Evolutionary conservation across 2,888 invertebrate species (phyloP).

Genomic region (Alsophila aescularia): DNA sequence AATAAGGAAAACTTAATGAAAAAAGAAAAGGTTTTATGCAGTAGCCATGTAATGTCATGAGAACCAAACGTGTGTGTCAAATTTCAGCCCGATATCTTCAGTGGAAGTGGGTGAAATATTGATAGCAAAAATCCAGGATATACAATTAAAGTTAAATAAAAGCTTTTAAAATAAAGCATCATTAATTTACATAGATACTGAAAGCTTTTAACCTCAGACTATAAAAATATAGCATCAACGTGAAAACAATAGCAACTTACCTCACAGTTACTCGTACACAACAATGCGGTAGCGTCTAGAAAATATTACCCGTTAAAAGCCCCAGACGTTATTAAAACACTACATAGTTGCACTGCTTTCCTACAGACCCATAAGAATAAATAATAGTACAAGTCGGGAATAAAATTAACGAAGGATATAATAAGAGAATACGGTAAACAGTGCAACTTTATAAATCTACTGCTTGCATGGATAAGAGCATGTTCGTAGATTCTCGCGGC

Average conservation of each 20-base stretch:
- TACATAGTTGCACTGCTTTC: constrained; percentile 7
- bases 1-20: no score
- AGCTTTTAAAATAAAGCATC: no score
- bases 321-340: constrained; percentile 8
- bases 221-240: not conserved
- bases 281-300: not conserved
- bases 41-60: no score
- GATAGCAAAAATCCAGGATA: no score
- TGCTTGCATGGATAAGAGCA: not conserved
- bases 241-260: not conserved
- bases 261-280: not conserved
- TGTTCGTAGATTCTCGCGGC: not conserved
- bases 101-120: no score
- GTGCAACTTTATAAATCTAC: not conserved
- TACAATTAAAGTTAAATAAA: no score
- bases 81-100: no score
- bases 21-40: no score
- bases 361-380: not conserved
- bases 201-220: not conserved
- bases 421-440: constrained; percentile 1
- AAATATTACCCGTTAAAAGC: constrained; percentile 11
- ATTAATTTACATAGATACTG: no score
- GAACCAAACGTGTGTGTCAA: no score
- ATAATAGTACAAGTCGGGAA: no score
- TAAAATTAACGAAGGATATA: not conserved